These are phyloP conservation scores for Chrysolina oricalcia DNA, from an alignment of 2,888 invertebrate genomes.

Conservation along the genomic window DNA sequence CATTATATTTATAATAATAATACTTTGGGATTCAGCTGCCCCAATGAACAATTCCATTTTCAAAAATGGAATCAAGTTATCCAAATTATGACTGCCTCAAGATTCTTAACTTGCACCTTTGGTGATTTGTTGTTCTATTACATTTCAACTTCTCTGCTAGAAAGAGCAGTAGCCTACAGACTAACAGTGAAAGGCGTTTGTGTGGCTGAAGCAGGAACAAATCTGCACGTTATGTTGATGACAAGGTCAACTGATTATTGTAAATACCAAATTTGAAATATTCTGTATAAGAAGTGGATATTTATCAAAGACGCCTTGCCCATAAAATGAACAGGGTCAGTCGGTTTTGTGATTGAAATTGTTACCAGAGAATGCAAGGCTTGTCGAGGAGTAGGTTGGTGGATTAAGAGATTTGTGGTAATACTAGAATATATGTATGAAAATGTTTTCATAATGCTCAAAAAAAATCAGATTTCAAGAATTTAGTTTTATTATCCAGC, in stretches of 20 bases:
- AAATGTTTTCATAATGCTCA: too few species aligned
- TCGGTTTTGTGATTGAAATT: not conserved
- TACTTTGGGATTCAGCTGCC: too few species aligned
- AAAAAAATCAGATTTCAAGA: too few species aligned
- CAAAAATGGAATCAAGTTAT: too few species aligned
- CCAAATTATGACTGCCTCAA: too few species aligned
- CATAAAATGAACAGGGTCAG: constrained; percentile 6
- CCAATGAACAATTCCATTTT: too few species aligned
- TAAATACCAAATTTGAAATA: constrained; percentile 34
- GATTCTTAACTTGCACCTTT: too few species aligned
- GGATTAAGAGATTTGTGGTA: not conserved
- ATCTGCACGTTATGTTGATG: constrained; percentile 27
- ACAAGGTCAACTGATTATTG: constrained; percentile 42
- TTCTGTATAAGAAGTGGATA: not conserved
- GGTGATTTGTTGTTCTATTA: not conserved
- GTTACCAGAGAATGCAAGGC: not conserved
- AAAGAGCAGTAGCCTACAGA: constrained; percentile 18
- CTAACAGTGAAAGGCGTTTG: constrained; percentile 43
- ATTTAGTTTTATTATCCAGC: too few species aligned
- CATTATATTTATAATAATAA: too few species aligned
- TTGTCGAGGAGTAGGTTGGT: not conserved
- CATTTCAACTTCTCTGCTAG: not conserved
- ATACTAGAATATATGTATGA: not conserved
- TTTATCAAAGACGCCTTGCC: constrained; percentile 9
- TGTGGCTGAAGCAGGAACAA: constrained; percentile 42